Evolutionary conservation across 2,797 vertebrate genomes (phyloP), one percentile per base, ranked within the genome.

Genomic region (Rhabdomys pumilio): DNA sequence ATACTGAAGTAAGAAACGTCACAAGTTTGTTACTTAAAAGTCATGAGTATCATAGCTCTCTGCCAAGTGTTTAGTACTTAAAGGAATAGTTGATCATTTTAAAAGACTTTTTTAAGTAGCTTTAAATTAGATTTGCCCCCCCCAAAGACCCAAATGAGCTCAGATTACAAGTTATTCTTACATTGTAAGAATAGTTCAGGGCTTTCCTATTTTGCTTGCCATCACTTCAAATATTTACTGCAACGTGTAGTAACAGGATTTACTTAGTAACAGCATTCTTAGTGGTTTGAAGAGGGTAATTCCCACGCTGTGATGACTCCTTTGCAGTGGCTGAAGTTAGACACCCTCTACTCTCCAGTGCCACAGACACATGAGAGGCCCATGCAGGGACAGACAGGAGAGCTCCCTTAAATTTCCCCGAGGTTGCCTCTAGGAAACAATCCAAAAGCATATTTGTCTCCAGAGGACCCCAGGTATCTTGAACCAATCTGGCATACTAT

Each of bases 71-170:
- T 79, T 97, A 96, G 88, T 97, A 83, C 96, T 83, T 92, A 31
- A 96, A 97, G 96, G 73, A 95, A 77, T 89, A 90, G 89, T 97
- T 96, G 97, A 89, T 95, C 96, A 47, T 91, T 97, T 65, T 77
- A 20, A 0, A 91, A 0, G 0, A 94, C 12, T 29, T 87, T 72
- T 85, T 29, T 15, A 38, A 73, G 87, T 69, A 93, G 47, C 20
- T 61, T 26, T 59, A 94, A 83, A 92, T 89, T 91, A 97, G 47
- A 85, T 91, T 69, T 91, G 38, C 72, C 50, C 15, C 0, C 19
- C 38, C 14, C 38, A 57, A n/a, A 88, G 96, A 59, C 67, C 76
- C 80, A 10, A 95, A 89, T 50, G 69, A 59, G 17, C 96, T 93
- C 47, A 92, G 1, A 50, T 97, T 17, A n/a, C 26, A 67, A 9